A percentile compares a stretch with the other conserved stretches of the same genome.
Conservation (phyloP, 1,140 invertebrate species). For the Gryon sp. region DNA sequence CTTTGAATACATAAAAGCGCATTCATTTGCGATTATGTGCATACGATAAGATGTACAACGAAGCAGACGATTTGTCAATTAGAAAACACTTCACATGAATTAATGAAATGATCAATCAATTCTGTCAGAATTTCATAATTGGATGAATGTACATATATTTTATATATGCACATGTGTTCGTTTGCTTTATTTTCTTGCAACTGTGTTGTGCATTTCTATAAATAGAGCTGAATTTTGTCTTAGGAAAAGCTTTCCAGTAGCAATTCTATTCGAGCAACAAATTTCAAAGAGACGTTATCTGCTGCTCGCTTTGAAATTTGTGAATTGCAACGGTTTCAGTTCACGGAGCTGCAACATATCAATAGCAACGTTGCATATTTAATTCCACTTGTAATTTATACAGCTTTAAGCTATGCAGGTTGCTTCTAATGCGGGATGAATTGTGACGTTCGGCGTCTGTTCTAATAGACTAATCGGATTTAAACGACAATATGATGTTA, state of each 20-base stretch:
- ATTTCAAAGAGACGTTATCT: constrained; percentile 15
- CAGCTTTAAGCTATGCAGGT: background rate
- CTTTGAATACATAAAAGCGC: too few species aligned
- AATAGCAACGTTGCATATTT: constrained; percentile 8
- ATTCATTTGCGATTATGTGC: too few species aligned
- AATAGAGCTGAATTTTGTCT: constrained; percentile 8
- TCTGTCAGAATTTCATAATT: constrained; percentile 3
- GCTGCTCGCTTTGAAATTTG: constrained; percentile 2
- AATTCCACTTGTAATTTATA: constrained; percentile 20
- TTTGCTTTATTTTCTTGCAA: background rate
- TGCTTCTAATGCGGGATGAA: background rate
- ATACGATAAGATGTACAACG: too few species aligned
- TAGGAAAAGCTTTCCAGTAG: constrained; percentile 6
- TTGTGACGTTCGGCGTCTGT: constrained; percentile 4
- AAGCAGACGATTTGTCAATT: too few species aligned
- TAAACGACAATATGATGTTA: too few species aligned
- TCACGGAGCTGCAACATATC: constrained; percentile 8
- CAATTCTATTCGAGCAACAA: constrained; percentile 24
- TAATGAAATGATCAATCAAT: background rate
- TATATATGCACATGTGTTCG: too few species aligned
- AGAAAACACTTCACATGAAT: too few species aligned
- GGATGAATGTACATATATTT: background rate
- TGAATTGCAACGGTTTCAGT: constrained; percentile 10
- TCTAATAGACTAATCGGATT: background rate
- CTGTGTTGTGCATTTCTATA: constrained; percentile 12